Base-by-base conservation (phyloP, 37 sponge, comb jelly and placozoan genomes). In the Chondrosia reniformis region DNA sequence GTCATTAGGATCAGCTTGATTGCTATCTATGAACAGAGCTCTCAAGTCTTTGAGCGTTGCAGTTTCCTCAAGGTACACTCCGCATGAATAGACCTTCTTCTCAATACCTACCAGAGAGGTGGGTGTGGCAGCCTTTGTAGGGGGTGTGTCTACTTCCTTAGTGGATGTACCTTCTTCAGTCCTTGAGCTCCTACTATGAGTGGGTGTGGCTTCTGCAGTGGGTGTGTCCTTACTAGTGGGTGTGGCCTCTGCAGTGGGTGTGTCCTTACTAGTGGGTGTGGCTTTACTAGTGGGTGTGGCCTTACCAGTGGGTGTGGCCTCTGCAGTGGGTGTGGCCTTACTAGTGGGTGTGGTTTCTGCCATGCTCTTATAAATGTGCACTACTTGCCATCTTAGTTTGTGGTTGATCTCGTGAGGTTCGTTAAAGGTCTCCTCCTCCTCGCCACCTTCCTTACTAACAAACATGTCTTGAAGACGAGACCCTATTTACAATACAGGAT, bases 21-120 rank as follows among this genome's bases (percentile, higher is more conserved):
- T 33, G 8, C 79, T 63, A 9, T 86, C 84, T 24, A 91, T 44
- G 49, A 91, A 91, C 22, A 55, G 78, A 55, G 82, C 71, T 27
- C 91, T 40, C 22, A 91, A 75, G 59, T 91, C 87, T 33, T 72
- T 83, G 67, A 91, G 79, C 6, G 84, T 80, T 0, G 69, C 61
- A 28, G 46, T 61, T 10, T 49, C 27, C 12, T 0, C 56, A 8
- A 84, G 49, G 45, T 88, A 88, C 28, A 88, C 81, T 12, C 89
- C 89, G 19, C 43, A 6, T 17, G 45, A 54, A 73, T 88, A 88
- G 12, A 66, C 34, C 33, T 69, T 52, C 57, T 83, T 57, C 15
- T 66, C 46, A 28, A 80, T 33, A 37, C 24, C 33, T 0, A 28
- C 55, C 8, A 4, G 9, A 36, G n/a, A n/a, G n/a, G n/a, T n/a